phyloP scores from a whole-genome alignment of 2,797 vertebrate species.

The Etheostoma perlongum region DNA sequence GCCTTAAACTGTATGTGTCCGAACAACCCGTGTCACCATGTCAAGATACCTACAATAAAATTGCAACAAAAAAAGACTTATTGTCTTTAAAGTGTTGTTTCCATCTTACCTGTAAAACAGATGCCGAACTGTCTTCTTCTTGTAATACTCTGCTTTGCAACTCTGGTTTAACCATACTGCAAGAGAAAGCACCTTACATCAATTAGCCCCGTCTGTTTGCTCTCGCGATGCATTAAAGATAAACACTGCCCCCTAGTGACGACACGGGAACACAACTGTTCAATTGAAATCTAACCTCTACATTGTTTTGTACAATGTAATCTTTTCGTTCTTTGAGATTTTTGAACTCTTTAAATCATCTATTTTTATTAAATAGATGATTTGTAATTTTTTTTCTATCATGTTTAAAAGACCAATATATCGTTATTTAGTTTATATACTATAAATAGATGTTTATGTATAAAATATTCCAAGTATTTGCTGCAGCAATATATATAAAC shows the following conservation, averaged over 20 bases:
- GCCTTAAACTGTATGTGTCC: not conserved
- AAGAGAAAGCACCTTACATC: slow-evolving; percentile 59
- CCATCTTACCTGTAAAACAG: slow-evolving; percentile 22
- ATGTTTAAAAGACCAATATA: not conserved
- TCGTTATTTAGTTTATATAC: not conserved
- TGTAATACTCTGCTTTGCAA: slow-evolving; percentile 42
- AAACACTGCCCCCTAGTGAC: slow-evolving; percentile 88
- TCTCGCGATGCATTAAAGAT: slow-evolving; percentile 70
- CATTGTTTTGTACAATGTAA: not conserved
- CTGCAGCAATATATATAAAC: too few species aligned
- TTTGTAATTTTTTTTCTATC: not conserved
- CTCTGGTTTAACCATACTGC: slow-evolving; percentile 23
- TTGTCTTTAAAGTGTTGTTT: slow-evolving; percentile 10
- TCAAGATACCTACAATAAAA: not conserved
- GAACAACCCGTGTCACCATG: not conserved
- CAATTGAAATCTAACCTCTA: not conserved
- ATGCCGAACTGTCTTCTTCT: slow-evolving; percentile 2
- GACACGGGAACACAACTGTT: not conserved
- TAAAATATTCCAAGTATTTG: not conserved
- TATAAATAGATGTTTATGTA: not conserved
- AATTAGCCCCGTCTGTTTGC: slow-evolving; percentile 58
- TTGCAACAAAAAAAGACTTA: not conserved
- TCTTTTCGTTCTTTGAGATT: not conserved
- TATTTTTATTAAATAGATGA: not conserved
- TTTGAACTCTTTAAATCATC: not conserved